Percentiles rank a stretch among this genome's conserved stretches.
These are phyloP conservation scores for Crocallis elinguaria DNA, from an alignment of 2,888 invertebrate species.

Conservation along the genomic window DNA sequence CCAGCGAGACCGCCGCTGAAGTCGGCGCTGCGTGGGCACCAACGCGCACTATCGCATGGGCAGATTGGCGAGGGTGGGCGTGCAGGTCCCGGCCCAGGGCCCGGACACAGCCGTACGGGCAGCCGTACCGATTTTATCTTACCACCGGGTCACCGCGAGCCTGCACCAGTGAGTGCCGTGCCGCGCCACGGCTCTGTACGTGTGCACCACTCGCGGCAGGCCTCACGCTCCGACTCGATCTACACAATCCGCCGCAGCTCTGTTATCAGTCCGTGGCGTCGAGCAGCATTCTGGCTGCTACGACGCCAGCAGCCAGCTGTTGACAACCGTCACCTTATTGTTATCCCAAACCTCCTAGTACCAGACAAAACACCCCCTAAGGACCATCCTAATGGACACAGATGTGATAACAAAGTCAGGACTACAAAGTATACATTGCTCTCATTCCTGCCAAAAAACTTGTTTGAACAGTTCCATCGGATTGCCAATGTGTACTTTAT, in stretches of 20 bases:
- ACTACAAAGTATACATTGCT: slow-evolving; percentile 97
- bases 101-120: slow-evolving; percentile 92
- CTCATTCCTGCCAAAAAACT: slow-evolving; percentile 97
- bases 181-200: slow-evolving; percentile 78
- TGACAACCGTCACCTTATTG: slow-evolving; percentile 88
- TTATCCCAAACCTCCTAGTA: slow-evolving; percentile 94
- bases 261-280: slow-evolving; percentile 89
- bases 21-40: slow-evolving; percentile 90
- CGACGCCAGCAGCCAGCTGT: slow-evolving; percentile 86
- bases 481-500: slow-evolving; percentile 99
- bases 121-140: slow-evolving; percentile 95
- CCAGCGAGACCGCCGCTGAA: slow-evolving; percentile 89
- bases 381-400: slow-evolving; percentile 93
- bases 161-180: slow-evolving; percentile 68
- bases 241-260: slow-evolving; percentile 92
- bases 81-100: slow-evolving; percentile 55
- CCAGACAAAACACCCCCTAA: slow-evolving; percentile 91
- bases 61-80: slow-evolving; percentile 89
- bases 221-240: slow-evolving; percentile 94
- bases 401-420: slow-evolving; percentile 93
- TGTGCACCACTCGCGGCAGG: slow-evolving; percentile 92
- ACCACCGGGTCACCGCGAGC: slow-evolving; percentile 93
- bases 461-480: slow-evolving; percentile 98
- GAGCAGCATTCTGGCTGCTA: slow-evolving; percentile 86
- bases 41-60: slow-evolving; percentile 94